phyloP scores from a whole-genome alignment of 2,888 invertebrate species.

The Ochropacha duplaris region DNA sequence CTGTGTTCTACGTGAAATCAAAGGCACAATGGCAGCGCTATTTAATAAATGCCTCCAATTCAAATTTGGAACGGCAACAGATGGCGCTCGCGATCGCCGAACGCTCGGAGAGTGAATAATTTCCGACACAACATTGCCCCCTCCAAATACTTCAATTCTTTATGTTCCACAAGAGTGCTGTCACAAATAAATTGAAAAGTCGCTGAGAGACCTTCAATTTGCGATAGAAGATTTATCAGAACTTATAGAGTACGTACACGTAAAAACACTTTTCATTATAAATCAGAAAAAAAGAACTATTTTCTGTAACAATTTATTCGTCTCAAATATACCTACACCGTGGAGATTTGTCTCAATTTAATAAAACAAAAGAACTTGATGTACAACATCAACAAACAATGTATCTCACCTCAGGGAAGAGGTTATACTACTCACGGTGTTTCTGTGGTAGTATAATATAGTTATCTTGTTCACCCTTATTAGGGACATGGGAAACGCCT shows the following conservation, averaged over 20 bases:
- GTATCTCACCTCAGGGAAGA: neutral
- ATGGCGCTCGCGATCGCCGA: constrained; percentile 53
- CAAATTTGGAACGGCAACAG: constrained; percentile 61
- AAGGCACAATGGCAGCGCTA: constrained; percentile 52
- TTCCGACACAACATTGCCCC: constrained; percentile 55
- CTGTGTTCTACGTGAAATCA: constrained; percentile 40
- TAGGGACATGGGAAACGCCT: constrained; percentile 34
- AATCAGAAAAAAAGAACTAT: neutral
- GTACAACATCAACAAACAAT: constrained; percentile 1
- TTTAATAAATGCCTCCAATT: constrained; percentile 65
- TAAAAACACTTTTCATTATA: constrained; percentile 34
- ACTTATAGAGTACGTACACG: constrained; percentile 34
- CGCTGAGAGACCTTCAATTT: constrained; percentile 21
- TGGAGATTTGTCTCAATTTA: too few species aligned
- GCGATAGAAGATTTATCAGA: constrained; percentile 11
- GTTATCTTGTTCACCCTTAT: constrained; percentile 39
- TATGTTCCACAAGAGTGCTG: constrained; percentile 28
- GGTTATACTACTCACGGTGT: neutral
- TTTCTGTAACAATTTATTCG: neutral
- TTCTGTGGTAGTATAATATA: neutral
- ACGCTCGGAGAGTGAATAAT: constrained; percentile 55
- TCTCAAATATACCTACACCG: too few species aligned
- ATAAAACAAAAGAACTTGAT: too few species aligned
- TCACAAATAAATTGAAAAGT: constrained; percentile 55
- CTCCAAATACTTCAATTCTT: constrained; percentile 49